Conservation (phyloP, 2,797 vertebrate species). For the Chelidonichthys spinosus region DNA sequence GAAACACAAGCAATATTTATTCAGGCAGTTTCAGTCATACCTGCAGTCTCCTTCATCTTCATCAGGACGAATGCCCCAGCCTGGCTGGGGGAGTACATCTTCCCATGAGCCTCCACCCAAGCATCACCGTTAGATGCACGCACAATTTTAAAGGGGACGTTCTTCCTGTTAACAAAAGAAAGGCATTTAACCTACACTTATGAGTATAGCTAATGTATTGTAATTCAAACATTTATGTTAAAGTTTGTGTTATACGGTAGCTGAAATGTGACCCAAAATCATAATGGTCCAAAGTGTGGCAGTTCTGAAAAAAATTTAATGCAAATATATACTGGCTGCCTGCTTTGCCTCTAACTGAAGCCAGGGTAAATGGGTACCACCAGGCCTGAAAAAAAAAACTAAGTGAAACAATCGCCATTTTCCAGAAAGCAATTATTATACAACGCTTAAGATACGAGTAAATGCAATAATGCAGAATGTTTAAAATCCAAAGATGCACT, state of each 20-base stretch:
- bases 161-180: constrained; percentile 85
- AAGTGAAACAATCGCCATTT: neutral
- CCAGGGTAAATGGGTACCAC: too few relatives aligned
- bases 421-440: neutral
- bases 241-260: too few relatives aligned
- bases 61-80: constrained; percentile 96
- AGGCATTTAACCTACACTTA: neutral
- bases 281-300: too few relatives aligned
- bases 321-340: too few relatives aligned
- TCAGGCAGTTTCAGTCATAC: constrained; percentile 64
- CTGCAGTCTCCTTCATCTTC: constrained; percentile 99
- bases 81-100: constrained; percentile 98
- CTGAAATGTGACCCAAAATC: too few relatives aligned
- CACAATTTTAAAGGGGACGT: constrained; percentile 96
- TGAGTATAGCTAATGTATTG: neutral
- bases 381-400: too few relatives aligned
- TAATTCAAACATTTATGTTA: neutral
- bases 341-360: too few relatives aligned
- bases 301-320: too few relatives aligned
- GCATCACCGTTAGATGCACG: constrained; percentile 97
- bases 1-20: accelerated
- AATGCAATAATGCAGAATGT: neutral
- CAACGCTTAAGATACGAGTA: neutral
- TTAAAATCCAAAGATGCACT: constrained; percentile 60
- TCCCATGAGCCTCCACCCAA: constrained; percentile 97